These are phyloP conservation scores for Crenichthys baileyi DNA, from an alignment of 2,797 vertebrate genomes.

Conservation along the genomic window DNA sequence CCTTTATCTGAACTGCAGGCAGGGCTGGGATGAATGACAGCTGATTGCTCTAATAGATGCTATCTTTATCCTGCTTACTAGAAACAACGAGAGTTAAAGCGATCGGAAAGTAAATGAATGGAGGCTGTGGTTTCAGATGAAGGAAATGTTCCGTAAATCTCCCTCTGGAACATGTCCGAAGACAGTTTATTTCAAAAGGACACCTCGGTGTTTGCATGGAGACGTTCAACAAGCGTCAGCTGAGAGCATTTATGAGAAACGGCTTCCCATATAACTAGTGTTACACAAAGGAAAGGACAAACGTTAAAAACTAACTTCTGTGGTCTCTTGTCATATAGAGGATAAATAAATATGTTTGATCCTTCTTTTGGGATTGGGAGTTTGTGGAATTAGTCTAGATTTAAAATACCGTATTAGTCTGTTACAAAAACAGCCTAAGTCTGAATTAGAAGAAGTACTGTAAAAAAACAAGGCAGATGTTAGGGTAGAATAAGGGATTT, in stretches of 20 bases:
- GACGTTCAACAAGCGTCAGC: conserved; percentile 19
- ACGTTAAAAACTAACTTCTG: neutral
- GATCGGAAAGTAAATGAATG: conserved; percentile 42
- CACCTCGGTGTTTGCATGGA: conserved; percentile 3
- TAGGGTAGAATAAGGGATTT: neutral
- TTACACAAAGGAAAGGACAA: neutral
- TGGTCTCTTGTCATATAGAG: neutral
- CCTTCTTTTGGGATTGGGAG: neutral
- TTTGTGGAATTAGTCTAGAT: neutral
- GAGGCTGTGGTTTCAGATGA: conserved; percentile 5
- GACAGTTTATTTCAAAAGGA: neutral
- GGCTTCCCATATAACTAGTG: conserved; percentile 22
- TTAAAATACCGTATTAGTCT: neutral
- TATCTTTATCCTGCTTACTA: conserved; percentile 57
- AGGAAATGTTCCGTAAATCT: conserved; percentile 9
- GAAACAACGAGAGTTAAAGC: conserved; percentile 41
- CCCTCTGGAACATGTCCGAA: neutral
- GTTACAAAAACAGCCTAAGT: neutral
- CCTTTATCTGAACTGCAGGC: conserved; percentile 70
- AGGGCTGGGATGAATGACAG: conserved; percentile 54
- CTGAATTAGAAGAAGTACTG: neutral
- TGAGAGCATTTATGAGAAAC: conserved; percentile 22
- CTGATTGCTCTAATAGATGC: conserved; percentile 70
- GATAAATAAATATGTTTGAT: neutral
- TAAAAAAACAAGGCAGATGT: neutral